Base-by-base conservation (phyloP, 2,888 invertebrate species). In the Xestia c-nigrum region DNA sequence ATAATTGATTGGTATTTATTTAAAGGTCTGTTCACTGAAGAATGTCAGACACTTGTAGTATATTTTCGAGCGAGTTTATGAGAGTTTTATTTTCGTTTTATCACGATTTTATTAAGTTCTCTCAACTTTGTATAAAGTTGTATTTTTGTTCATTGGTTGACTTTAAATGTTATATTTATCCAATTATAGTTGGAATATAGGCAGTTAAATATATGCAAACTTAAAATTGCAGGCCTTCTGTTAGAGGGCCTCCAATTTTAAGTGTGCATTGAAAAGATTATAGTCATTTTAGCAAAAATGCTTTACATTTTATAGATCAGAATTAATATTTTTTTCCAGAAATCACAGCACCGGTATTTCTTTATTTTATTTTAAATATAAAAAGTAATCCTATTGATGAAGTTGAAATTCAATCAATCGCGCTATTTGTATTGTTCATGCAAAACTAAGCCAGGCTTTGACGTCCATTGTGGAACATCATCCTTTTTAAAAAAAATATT, bases 1-100 rank as follows among this genome's bases (percentile, higher is more conserved):
- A 63, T 73, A 63, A 57, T 69, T 74, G 50, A 69, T 69, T 74
- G 50, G 46, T 64, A 69, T 74, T 79, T 70, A 75, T 47, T 70
- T 61, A 55, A 70, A n/a, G 19, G 50, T 52, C 21, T 46, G 9
- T 59, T 79, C 50, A 14, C 24, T 61, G n/a, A 78, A 59, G 10
- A 46, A 59, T 38, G 10, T 38, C 6, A 57, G n/a, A 52, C 14
- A 40, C 7, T 38, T 38, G 14, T 31, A 31, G 21, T 24, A 43
- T 52, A 50, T 67, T 67, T 24, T 3, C 21, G n/a, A 31, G 21
- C 38, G 19, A 57, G 64, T 76, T 76, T n/a, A 59, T 5, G 9
- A 55, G 63, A 38, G 24, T 65, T 57, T 38, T 43, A 77, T 65
- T 71, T 57, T 50, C 10, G 40, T 47, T 55, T 19, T 31, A n/a